phyloP scores from a whole-genome alignment of 2,113 vertebrate genomes.

The Chloroceryle aenea region DNA sequence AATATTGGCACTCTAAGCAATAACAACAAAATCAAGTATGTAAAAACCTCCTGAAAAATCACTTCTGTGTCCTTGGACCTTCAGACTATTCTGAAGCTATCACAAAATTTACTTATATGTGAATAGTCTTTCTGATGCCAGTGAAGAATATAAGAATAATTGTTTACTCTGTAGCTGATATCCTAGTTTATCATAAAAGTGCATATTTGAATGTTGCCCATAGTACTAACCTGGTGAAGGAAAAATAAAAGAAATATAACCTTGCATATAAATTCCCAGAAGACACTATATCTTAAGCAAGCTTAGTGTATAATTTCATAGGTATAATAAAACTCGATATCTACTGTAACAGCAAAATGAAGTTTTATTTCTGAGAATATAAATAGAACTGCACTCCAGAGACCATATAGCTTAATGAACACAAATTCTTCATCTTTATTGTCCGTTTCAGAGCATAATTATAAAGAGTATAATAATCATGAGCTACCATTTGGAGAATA shows the following conservation, averaged over 20 bases:
- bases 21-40: neutral
- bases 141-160: neutral
- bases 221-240: neutral
- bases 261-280: neutral
- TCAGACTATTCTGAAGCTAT: neutral
- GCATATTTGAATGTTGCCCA: neutral
- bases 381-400: neutral
- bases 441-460: neutral
- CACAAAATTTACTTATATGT: neutral
- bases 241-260: neutral
- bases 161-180: neutral
- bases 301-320: neutral
- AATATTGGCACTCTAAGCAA: neutral
- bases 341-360: neutral
- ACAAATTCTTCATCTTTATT: conserved; percentile 20
- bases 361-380: neutral
- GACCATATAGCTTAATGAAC: neutral
- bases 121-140: neutral
- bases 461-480: neutral
- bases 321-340: neutral
- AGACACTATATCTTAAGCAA: neutral
- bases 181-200: neutral
- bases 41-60: neutral
- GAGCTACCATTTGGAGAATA: neutral
- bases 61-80: neutral